A percentile compares a stretch with the other conserved stretches of the same genome.
These are phyloP conservation scores for Bombus turneri DNA, from an alignment of 1,140 invertebrate genomes.

Conservation along the genomic window DNA sequence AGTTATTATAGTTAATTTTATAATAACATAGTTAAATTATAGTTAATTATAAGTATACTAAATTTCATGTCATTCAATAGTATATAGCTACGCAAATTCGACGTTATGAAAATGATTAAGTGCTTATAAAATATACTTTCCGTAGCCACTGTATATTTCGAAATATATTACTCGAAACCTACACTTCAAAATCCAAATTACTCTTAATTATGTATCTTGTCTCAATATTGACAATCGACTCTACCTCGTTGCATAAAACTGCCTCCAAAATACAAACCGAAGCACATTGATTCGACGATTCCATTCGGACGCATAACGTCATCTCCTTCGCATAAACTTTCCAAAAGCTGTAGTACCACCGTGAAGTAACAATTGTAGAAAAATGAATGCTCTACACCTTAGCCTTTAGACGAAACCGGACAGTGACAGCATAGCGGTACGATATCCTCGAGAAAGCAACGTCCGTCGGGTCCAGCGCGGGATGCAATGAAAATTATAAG, in stretches of 20 bases:
- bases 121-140: too few species aligned
- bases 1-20: too few species aligned
- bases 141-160: too few species aligned
- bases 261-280: rapidly evolving
- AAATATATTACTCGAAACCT: background rate
- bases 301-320: too few species aligned
- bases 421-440: background rate
- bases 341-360: background rate
- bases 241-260: background rate
- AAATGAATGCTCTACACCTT: background rate
- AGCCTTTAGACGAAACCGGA: background rate
- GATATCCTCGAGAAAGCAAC: background rate
- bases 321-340: background rate
- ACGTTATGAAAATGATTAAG: too few species aligned
- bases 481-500: conserved; percentile 36
- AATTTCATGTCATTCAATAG: rapidly evolving
- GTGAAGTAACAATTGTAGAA: too few species aligned
- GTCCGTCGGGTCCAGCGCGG: background rate
- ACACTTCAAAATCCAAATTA: rapidly evolving
- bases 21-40: too few species aligned
- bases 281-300: rapidly evolving
- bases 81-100: too few species aligned
- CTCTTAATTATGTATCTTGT: background rate
- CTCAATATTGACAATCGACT: background rate
- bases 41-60: too few species aligned